A percentile compares a stretch with the other conserved stretches of the same genome.
These are phyloP conservation scores for Drosophila mimica DNA, from an alignment of 2,888 invertebrate species.

Conservation along the genomic window DNA sequence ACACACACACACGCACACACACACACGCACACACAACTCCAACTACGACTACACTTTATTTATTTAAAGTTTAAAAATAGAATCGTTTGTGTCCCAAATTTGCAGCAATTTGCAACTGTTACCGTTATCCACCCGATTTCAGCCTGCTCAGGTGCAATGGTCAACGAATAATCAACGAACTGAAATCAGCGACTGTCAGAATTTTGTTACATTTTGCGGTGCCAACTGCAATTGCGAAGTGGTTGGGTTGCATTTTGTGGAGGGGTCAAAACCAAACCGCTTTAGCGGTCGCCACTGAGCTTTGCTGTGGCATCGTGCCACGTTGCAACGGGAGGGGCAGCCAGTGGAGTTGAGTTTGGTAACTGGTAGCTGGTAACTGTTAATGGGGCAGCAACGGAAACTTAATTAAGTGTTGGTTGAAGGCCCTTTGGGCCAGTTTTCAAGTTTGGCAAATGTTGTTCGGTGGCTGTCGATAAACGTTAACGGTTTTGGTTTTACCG, in stretches of 20 bases:
- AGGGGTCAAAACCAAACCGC: conserved; percentile 50
- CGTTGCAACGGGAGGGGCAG: background rate
- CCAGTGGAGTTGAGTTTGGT: background rate
- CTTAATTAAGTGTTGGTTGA: conserved; percentile 69
- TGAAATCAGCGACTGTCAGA: conserved; percentile 57
- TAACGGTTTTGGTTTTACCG: conserved; percentile 52
- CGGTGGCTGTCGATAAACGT: conserved; percentile 52
- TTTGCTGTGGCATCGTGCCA: conserved; percentile 56
- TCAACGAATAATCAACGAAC: conserved; percentile 55
- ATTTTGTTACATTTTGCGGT: conserved; percentile 39
- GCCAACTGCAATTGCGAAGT: conserved; percentile 20
- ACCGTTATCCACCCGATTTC: background rate
- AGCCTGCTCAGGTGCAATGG: conserved; percentile 25
- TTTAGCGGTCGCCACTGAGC: conserved; percentile 60
- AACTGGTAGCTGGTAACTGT: background rate
- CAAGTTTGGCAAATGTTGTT: conserved; percentile 37
- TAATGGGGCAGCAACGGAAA: conserved; percentile 48
- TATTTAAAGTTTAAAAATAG: conserved; percentile 52
- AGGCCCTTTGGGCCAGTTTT: conserved; percentile 31
- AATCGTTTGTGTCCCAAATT: conserved; percentile 43
- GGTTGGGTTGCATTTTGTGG: background rate
- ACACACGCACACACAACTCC: conserved; percentile 2
- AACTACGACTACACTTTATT: conserved; percentile 24
- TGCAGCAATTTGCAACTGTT: conserved; percentile 50
- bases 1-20: conserved; percentile 2